Conservation (phyloP, 2,888 invertebrate genomes). For the Saturnia japonica region DNA sequence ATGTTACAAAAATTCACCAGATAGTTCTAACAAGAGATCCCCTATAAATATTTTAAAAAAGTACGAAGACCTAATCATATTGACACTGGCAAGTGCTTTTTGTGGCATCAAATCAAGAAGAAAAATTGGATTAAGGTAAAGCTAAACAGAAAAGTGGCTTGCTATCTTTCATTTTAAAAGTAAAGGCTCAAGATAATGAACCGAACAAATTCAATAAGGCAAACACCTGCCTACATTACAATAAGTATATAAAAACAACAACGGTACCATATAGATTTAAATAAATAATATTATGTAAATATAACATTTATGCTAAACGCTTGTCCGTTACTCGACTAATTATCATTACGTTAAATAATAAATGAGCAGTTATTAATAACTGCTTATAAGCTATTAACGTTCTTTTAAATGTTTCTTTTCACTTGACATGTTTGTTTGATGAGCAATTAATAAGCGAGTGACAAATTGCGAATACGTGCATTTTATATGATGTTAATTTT, state of each 20-base stretch:
- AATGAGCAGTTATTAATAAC: slow-evolving; percentile 19
- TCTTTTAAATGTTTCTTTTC: background rate
- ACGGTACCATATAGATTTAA: slow-evolving; percentile 13
- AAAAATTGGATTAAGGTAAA: too few species aligned
- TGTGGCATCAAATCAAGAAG: too few species aligned
- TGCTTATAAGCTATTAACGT: slow-evolving; percentile 3
- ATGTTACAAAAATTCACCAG: too few species aligned
- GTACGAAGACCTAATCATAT: too few species aligned
- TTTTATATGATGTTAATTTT: background rate
- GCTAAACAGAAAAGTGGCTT: too few species aligned
- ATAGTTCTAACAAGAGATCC: too few species aligned
- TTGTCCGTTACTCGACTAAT: slow-evolving; percentile 20
- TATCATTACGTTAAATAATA: slow-evolving; percentile 19
- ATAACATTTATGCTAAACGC: slow-evolving; percentile 16
- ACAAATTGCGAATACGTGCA: slow-evolving; percentile 9
- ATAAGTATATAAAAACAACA: slow-evolving; percentile 15
- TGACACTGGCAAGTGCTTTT: too few species aligned
- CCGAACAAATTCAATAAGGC: too few species aligned
- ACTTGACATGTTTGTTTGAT: slow-evolving; percentile 2
- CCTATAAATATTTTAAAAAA: too few species aligned
- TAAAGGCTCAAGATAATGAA: too few species aligned
- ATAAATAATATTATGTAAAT: slow-evolving; percentile 18
- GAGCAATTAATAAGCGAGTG: slow-evolving; percentile 8
- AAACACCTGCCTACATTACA: slow-evolving; percentile 6
- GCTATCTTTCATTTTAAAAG: too few species aligned